Evolutionary conservation across 2,797 vertebrate species (phyloP), one percentile per base, ranked within the genome.

Genomic region (Pygocentrus nattereri): DNA sequence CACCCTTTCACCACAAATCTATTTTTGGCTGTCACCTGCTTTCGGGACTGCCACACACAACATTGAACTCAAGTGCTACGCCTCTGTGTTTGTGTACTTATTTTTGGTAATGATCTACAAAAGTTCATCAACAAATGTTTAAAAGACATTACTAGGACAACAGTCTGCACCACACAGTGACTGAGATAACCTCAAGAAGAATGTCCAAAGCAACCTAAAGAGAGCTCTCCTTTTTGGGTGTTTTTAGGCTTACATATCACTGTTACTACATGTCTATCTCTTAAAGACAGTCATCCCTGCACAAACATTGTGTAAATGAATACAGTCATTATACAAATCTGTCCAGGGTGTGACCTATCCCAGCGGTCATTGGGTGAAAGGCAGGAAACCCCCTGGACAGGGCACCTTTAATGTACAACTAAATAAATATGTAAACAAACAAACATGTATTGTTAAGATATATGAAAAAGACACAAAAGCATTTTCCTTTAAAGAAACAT

Each of bases 21-120:
- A 97, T 96, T 95, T 96, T 95, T 96, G 95, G 95, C 87, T 52
- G 86, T 95, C 96, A 97, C 95, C 96, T 97, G 94, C 93, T 93
- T 81, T 92, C 92, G 91, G 90, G 88, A 91, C 91, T 74, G 16
- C 64, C 31, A 27, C 70, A 81, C 58, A 31, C 62, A 82, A 23
- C 52, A 70, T 78, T 67, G 67, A 84, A 74, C n/a, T 67, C 61
- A 85, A 85, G 76, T 78, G 78, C 69, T 80, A 75, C 49, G 81
- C 67, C 80, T 84, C 52, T 54, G 59, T 16, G 58, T 61, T 68
- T 74, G 38, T 73, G 27, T 73, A 47, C 64, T 44, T 18, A 41
- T 77, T 31, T 74, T 82, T 13, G 34, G 44, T 44, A 76, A 82
- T 54, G 50, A 82, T 78, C 6, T 21, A 30, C 19, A 19, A 47